phyloP scores from a whole-genome alignment of 2,113 vertebrate species.

The Megalops atlanticus region DNA sequence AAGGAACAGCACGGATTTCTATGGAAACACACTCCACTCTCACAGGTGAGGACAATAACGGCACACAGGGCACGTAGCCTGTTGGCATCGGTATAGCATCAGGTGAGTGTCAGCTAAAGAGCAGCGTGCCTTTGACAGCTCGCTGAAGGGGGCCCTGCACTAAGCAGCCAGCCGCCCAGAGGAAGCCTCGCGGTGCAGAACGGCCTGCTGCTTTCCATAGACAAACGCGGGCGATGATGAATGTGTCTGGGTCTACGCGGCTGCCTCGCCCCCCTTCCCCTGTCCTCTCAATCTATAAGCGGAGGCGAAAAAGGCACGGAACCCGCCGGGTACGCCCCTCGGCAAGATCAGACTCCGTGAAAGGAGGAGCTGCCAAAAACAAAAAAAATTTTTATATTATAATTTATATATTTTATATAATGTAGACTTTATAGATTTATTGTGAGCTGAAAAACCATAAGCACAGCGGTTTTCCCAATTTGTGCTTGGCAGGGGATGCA shows the following conservation, averaged over 20 bases:
- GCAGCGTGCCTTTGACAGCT: not conserved
- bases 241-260: not conserved
- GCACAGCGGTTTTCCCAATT: conserved; percentile 54
- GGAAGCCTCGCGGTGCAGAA: not conserved
- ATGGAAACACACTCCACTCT: no score
- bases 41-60: not conserved
- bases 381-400: conserved; percentile 4
- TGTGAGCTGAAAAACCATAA: conserved; percentile 50
- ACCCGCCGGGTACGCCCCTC: conserved; percentile 51
- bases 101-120: not conserved
- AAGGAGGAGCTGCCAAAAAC: conserved; percentile 57
- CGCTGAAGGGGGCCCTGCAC: not conserved
- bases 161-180: conserved; percentile 2
- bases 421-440: conserved; percentile 67
- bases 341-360: conserved; percentile 62
- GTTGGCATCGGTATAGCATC: not conserved
- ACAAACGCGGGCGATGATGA: conserved; percentile 4
- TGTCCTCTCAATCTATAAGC: conserved; percentile 50
- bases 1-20: no score
- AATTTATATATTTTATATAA: no score
- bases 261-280: conserved; percentile 27
- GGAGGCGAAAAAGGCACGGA: conserved; percentile 53
- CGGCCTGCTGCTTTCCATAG: conserved; percentile 1
- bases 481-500: conserved; percentile 61
- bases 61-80: not conserved